Evolutionary conservation across 2,888 invertebrate species (phyloP).

Genomic region (Lamproptera curius): DNA sequence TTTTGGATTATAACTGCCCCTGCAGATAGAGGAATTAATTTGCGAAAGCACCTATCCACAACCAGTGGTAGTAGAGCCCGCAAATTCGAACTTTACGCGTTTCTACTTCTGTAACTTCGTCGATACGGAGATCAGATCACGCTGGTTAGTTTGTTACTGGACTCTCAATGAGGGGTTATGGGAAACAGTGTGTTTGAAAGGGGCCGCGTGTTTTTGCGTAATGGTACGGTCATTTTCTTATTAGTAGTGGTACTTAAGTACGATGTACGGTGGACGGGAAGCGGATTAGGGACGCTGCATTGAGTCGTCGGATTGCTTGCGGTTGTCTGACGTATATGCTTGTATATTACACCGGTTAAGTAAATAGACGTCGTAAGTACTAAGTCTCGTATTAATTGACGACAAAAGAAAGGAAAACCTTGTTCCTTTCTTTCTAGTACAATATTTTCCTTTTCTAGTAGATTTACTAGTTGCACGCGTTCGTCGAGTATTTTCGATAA

Average conservation of each 20-base stretch:
- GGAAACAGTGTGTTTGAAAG: conserved; percentile 48
- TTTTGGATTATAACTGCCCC: conserved; percentile 73
- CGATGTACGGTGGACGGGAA: conserved; percentile 28
- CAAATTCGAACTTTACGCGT: conserved; percentile 29
- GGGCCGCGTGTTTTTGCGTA: conserved; percentile 69
- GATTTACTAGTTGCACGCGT: too few relatives aligned
- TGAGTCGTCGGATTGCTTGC: not conserved
- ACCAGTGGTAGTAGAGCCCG: conserved; percentile 45
- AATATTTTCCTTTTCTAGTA: too few relatives aligned
- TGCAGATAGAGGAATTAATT: conserved; percentile 71
- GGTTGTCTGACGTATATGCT: not conserved
- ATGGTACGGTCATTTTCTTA: conserved; percentile 51
- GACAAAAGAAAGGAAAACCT: too few relatives aligned
- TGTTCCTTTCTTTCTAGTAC: too few relatives aligned
- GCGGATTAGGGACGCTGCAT: conserved; percentile 24
- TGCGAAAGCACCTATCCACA: conserved; percentile 43
- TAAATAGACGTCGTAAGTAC: too few relatives aligned
- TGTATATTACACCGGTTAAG: not conserved
- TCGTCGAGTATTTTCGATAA: too few relatives aligned
- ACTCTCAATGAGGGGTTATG: conserved; percentile 74
- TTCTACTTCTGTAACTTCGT: conserved; percentile 23
- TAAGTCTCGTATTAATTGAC: too few relatives aligned
- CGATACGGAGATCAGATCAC: conserved; percentile 31
- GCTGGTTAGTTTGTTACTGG: conserved; percentile 53
- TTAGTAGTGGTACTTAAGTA: conserved; percentile 40